Evolutionary conservation across 2,113 vertebrate genomes (phyloP).

Genomic region (Stegastes partitus): DNA sequence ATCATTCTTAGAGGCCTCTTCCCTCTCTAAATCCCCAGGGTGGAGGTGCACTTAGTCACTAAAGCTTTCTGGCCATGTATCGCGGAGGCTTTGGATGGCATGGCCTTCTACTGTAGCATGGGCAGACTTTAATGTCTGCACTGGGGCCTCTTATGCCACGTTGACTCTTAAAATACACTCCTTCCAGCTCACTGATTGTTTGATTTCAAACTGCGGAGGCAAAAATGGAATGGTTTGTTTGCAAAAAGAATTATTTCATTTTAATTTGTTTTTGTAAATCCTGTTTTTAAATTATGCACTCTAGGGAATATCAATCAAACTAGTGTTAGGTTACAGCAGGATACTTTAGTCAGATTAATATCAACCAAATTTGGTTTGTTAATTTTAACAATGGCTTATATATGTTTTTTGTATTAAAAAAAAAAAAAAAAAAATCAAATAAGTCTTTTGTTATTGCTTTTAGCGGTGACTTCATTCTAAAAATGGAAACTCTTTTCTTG

Average conservation of each 20-base stretch:
- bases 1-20: constrained; percentile 56
- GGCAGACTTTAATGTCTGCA: constrained; percentile 55
- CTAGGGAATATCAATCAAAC: too few species aligned
- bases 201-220: neutral
- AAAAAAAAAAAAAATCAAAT: too few species aligned
- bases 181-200: neutral
- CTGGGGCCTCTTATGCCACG: constrained; percentile 8
- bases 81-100: constrained; percentile 61
- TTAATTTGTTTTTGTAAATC: too few species aligned
- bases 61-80: constrained; percentile 59
- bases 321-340: too few species aligned
- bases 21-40: constrained; percentile 58
- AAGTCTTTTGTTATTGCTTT: too few species aligned
- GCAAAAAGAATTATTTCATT: neutral
- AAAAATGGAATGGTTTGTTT: neutral
- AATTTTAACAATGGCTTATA: too few species aligned
- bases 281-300: too few species aligned
- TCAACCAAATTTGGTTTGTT: too few species aligned
- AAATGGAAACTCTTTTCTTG: neutral
- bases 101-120: constrained; percentile 58
- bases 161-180: constrained; percentile 31
- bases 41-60: constrained; percentile 66
- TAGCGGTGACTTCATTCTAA: neutral
- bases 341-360: too few species aligned
- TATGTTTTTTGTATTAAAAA: too few species aligned